phyloP scores from a whole-genome alignment of 2,797 vertebrate species.

The Chloroceryle inda region DNA sequence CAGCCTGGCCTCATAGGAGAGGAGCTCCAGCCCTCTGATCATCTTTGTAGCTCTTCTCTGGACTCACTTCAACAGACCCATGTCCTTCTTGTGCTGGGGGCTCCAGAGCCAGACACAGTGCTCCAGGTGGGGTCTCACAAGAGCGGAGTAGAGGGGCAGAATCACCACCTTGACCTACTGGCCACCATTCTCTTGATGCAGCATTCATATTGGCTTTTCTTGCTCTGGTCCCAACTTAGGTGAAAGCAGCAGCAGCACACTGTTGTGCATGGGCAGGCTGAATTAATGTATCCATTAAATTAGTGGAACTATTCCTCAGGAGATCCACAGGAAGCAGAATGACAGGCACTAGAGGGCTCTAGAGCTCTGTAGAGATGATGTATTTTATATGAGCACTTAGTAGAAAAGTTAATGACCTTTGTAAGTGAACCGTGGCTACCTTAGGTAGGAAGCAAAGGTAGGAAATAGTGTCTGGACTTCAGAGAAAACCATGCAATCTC shows the following conservation, averaged over 20 bases:
- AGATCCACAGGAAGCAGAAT: neutral
- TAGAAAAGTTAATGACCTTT: neutral
- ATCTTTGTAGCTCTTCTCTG: too few species aligned
- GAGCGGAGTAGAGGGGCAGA: too few species aligned
- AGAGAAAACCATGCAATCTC: neutral
- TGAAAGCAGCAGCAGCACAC: neutral
- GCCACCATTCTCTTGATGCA: too few species aligned
- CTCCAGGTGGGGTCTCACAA: too few species aligned
- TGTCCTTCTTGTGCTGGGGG: too few species aligned
- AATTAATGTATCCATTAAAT: neutral
- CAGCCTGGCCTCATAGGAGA: too few species aligned
- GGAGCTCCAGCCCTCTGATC: too few species aligned
- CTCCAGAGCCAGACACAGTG: too few species aligned
- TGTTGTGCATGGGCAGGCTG: neutral
- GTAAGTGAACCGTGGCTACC: neutral
- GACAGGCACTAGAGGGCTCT: neutral
- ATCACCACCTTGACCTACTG: too few species aligned
- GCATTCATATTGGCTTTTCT: neutral
- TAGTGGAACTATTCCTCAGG: neutral
- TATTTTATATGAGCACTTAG: neutral
- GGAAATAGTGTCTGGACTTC: constrained; percentile 9
- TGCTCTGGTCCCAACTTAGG: neutral
- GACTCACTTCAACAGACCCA: too few species aligned
- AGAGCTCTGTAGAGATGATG: neutral
- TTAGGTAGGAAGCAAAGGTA: neutral